A percentile compares a stretch with the other conserved stretches of the same genome.
Conservation (phyloP, 2,888 invertebrate species). For the Seira sanloemensis region DNA sequence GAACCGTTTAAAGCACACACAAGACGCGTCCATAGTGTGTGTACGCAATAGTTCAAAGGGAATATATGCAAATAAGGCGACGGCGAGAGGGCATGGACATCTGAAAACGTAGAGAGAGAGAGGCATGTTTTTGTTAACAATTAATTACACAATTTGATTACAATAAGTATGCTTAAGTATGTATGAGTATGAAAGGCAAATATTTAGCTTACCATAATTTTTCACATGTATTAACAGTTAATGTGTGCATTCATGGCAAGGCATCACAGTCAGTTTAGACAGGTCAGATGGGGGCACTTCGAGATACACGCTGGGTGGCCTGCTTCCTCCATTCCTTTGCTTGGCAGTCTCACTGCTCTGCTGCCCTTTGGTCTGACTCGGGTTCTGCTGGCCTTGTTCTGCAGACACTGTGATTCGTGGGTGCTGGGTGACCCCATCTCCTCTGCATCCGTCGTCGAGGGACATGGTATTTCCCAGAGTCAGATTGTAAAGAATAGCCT, state of each 20-base stretch:
- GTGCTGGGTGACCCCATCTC: constrained; percentile 61
- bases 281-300: constrained; percentile 68
- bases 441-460: constrained; percentile 58
- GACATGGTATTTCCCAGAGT: constrained; percentile 55
- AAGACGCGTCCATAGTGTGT: too few relatives aligned
- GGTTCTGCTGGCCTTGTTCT: constrained; percentile 22
- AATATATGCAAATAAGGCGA: too few relatives aligned
- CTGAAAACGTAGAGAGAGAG: too few relatives aligned
- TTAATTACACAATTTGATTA: too few relatives aligned
- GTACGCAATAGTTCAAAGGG: too few relatives aligned
- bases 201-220: too few relatives aligned
- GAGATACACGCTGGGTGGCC: constrained; percentile 54
- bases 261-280: constrained; percentile 68
- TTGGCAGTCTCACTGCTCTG: constrained; percentile 47
- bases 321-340: constrained; percentile 35
- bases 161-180: too few relatives aligned
- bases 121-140: too few relatives aligned
- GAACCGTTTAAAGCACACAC: too few relatives aligned
- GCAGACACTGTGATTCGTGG: constrained; percentile 63
- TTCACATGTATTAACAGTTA: too few relatives aligned
- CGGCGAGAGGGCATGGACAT: too few relatives aligned
- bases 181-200: too few relatives aligned
- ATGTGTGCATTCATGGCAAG: constrained; percentile 58
- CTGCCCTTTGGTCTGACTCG: constrained; percentile 37
- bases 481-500: constrained; percentile 68